Base-by-base conservation (phyloP, 2,113 vertebrate species). In the Cryptotis parvus region DNA sequence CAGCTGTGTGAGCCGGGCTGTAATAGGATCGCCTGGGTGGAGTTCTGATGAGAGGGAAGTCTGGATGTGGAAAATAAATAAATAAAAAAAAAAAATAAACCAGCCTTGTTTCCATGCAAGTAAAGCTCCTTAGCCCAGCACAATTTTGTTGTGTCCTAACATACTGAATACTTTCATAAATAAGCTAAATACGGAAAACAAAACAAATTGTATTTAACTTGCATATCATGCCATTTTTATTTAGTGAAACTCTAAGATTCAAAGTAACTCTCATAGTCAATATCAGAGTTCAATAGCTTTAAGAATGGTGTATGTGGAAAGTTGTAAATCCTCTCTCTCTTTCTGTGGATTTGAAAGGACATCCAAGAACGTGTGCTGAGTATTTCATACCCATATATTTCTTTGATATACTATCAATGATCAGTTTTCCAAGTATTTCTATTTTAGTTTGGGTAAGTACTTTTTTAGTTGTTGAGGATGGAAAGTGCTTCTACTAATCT, bases 171-270 rank as follows among this genome's bases (percentile, higher is more conserved):
- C n/a, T 58, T 4, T 58, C 35, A 76, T 39, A 76, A 55, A 39
- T 35, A 86, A 89, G 1, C 39, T 73, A 9, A 84, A 88, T 83
- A 8, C 33, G 78, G 45, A 78, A 87, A 80, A 27, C 33, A 77
- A 39, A 65, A 9, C 63, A 70, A 16, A 10, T 82, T 94, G 16
- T 35, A 6, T 6, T 72, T 87, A 61, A 52, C 10, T 87, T 35
- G 58, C 18, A 80, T 24, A 41, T 29, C 79, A 69, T 41, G 27
- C 3, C 15, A 49, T 27, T 92, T 35, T 49, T 77, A 72, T 91
- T 68, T 65, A 77, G 1, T 9, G 31, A 91, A 14, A 3, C 26
- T 37, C 20, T 87, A 24, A 69, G n/a, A 89, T 3, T 72, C 9
- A 58, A 65, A 77, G 26, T 27, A 75, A 1, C 31, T 79, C 14